Evolutionary conservation across 1,140 invertebrate genomes (phyloP).

Genomic region (Drosophila ficusphila): DNA sequence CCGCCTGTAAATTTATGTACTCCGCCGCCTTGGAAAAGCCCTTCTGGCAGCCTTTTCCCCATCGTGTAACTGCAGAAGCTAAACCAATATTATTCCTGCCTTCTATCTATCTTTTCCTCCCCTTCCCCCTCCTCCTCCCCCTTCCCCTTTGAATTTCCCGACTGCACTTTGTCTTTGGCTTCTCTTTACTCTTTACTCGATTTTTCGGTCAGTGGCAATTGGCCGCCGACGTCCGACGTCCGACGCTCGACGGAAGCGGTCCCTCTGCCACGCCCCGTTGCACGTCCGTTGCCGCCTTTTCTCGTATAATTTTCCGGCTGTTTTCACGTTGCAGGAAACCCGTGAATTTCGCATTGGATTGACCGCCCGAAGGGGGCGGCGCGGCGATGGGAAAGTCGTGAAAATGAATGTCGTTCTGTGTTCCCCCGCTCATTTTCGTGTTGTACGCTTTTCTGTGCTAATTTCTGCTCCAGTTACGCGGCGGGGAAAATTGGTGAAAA

Average conservation of each 20-base stretch:
- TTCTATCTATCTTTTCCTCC: slow-evolving; percentile 10
- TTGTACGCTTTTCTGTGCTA: slow-evolving; percentile 60
- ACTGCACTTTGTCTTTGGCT: slow-evolving; percentile 66
- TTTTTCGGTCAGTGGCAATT: slow-evolving; percentile 80
- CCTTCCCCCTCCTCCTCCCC: background rate
- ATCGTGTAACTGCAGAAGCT: slow-evolving; percentile 52
- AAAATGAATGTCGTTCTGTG: slow-evolving; percentile 75
- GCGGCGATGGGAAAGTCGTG: slow-evolving; percentile 24
- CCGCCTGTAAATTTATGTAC: slow-evolving; percentile 28
- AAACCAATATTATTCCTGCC: slow-evolving; percentile 68
- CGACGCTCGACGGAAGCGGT: slow-evolving; percentile 43
- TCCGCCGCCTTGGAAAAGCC: background rate
- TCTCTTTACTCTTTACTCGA: slow-evolving; percentile 56
- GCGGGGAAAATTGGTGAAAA: slow-evolving; percentile 17
- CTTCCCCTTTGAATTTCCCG: background rate
- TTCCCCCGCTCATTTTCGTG: slow-evolving; percentile 5
- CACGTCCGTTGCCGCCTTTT: background rate
- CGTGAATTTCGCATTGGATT: slow-evolving; percentile 58
- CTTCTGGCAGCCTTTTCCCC: background rate
- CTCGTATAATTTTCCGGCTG: slow-evolving; percentile 71
- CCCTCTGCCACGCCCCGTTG: background rate
- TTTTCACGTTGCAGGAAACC: slow-evolving; percentile 69
- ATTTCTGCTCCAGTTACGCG: slow-evolving; percentile 73
- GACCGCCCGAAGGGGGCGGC: background rate
- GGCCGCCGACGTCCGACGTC: slow-evolving; percentile 45